Conservation (phyloP, 2,113 vertebrate genomes). For the Tachysurus vachellii region DNA sequence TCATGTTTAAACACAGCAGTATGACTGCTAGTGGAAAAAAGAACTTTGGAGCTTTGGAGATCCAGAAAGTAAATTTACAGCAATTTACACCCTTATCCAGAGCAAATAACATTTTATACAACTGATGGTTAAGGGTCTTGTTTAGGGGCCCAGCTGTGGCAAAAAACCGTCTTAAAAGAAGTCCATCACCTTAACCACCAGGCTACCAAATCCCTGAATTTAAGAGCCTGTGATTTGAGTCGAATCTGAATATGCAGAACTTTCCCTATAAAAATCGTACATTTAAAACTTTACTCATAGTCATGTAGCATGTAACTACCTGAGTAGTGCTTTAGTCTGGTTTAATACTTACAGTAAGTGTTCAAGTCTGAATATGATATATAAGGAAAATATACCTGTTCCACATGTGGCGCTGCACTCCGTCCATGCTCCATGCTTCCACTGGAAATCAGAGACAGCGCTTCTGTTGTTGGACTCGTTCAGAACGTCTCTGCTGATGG, state of each 20-base stretch:
- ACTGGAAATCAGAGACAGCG: slow-evolving; percentile 74
- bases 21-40: background rate
- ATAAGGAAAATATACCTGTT: slow-evolving; percentile 68
- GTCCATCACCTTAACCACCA: too few relatives aligned
- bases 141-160: too few relatives aligned
- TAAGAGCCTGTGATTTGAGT: background rate
- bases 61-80: too few relatives aligned
- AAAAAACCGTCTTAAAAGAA: too few relatives aligned
- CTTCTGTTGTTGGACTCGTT: slow-evolving; percentile 54
- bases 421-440: slow-evolving; percentile 87
- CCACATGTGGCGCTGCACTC: slow-evolving; percentile 88
- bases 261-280: background rate
- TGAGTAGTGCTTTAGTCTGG: background rate
- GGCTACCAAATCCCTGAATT: too few relatives aligned
- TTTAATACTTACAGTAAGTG: background rate
- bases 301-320: background rate
- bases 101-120: background rate
- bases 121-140: background rate
- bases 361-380: background rate
- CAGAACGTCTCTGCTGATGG: slow-evolving; percentile 72
- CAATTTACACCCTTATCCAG: background rate
- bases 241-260: background rate
- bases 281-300: background rate
- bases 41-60: background rate
- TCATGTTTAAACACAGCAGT: background rate